These are phyloP conservation scores for Ahaetulla prasina DNA, from an alignment of 2,113 vertebrate species.

Conservation along the genomic window DNA sequence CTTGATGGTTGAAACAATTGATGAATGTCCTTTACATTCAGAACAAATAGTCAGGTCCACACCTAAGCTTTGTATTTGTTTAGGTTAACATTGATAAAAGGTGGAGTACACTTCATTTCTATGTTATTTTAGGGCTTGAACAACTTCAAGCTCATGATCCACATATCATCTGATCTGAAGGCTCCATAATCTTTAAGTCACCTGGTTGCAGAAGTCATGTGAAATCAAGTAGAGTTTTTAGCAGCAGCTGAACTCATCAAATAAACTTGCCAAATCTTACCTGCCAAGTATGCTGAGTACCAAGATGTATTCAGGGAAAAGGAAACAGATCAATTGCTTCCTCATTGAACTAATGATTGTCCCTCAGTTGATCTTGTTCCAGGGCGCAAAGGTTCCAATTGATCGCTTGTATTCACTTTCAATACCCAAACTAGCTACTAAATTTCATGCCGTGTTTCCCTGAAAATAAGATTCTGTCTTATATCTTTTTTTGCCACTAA, in stretches of 20 bases:
- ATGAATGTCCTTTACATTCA: background rate
- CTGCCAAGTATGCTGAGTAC: background rate
- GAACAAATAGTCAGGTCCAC: background rate
- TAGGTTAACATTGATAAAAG: background rate
- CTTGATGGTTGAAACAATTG: background rate
- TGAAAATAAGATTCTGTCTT: no score
- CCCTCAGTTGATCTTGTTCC: background rate
- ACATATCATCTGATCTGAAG: background rate
- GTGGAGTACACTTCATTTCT: background rate
- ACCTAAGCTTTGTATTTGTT: background rate
- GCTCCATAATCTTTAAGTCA: background rate
- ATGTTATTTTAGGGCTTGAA: background rate
- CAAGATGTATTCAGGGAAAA: background rate
- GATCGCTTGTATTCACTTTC: background rate
- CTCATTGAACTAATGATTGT: background rate
- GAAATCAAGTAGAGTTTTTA: background rate
- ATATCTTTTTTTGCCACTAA: no score
- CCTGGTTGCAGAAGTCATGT: background rate
- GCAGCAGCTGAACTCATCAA: background rate
- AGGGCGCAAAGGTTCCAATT: background rate
- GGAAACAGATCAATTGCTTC: background rate
- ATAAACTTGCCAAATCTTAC: background rate
- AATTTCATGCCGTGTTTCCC: background rate
- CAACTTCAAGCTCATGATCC: background rate
- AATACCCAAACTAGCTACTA: background rate